Evolutionary conservation across 2,797 vertebrate species (phyloP).

Genomic region (Sternotherus odoratus): DNA sequence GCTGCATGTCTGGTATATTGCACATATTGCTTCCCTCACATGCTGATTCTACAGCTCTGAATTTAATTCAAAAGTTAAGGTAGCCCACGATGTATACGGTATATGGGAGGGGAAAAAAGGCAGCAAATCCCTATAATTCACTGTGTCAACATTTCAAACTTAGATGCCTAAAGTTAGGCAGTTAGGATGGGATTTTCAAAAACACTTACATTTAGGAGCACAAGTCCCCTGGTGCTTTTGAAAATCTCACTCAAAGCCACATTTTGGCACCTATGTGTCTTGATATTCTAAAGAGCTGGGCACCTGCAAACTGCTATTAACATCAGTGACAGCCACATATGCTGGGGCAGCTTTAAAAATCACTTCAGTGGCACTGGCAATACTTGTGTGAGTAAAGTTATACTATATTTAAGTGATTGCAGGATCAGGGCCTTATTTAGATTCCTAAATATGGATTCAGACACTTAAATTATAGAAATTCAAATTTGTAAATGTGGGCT

Average conservation of each 20-base stretch:
- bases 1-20: background rate
- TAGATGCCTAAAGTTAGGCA: background rate
- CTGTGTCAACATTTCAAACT: background rate
- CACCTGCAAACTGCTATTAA: background rate
- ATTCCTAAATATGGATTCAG: background rate
- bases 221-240: background rate
- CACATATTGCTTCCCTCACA: background rate
- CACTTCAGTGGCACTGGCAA: background rate
- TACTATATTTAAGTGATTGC: background rate
- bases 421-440: background rate
- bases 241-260: background rate
- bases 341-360: background rate
- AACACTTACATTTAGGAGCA: background rate
- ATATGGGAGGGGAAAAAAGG: background rate
- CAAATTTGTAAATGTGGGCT: background rate
- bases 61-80: background rate
- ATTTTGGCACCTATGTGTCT: background rate
- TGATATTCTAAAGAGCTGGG: background rate
- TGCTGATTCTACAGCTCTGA: conserved; percentile 1
- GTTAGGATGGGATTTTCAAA: background rate
- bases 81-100: background rate
- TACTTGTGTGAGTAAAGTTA: background rate
- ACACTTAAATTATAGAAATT: background rate
- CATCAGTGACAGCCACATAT: background rate
- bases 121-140: background rate